Evolutionary conservation across 2,797 vertebrate genomes (phyloP).

Genomic region (Sternarchorhynchus goeldii): DNA sequence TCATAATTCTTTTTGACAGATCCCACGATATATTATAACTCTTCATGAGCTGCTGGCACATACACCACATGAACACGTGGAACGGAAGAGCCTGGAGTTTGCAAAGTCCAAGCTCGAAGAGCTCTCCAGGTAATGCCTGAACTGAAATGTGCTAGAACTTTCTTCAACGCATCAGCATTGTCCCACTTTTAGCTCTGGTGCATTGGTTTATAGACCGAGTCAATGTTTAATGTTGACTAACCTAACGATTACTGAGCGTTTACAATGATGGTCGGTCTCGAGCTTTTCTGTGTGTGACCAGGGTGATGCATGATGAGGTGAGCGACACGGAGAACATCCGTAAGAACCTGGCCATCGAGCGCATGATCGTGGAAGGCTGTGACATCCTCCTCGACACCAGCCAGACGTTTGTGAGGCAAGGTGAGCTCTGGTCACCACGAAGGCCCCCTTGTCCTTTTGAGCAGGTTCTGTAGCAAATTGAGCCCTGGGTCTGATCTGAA

Average conservation of each 20-base stretch:
- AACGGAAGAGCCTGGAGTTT: slow-evolving; percentile 97
- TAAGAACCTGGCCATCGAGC: slow-evolving; percentile 97
- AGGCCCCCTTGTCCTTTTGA: slow-evolving; percentile 1
- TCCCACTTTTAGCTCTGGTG: background rate
- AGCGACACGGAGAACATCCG: slow-evolving; percentile 99
- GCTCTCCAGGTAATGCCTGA: slow-evolving; percentile 62
- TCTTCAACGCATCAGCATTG: background rate
- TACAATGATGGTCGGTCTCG: no score
- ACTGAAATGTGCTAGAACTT: background rate
- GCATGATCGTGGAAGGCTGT: slow-evolving; percentile 98
- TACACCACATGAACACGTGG: slow-evolving; percentile 96
- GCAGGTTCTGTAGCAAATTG: slow-evolving; percentile 40
- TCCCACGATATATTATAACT: slow-evolving; percentile 98
- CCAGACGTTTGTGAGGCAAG: slow-evolving; percentile 97
- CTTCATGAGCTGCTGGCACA: slow-evolving; percentile 96
- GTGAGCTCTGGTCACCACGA: slow-evolving; percentile 70
- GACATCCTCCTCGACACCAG: slow-evolving; percentile 97
- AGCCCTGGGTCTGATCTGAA: slow-evolving; percentile 15
- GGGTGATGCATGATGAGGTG: slow-evolving; percentile 98
- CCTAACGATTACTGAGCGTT: background rate
- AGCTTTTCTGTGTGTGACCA: slow-evolving; percentile 60
- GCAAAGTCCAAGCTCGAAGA: slow-evolving; percentile 98
- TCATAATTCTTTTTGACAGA: slow-evolving; percentile 72
- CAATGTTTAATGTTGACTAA: background rate
- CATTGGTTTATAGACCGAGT: background rate